Base-by-base conservation (phyloP, 2,113 vertebrate species). In the Hypanus sabinus region DNA sequence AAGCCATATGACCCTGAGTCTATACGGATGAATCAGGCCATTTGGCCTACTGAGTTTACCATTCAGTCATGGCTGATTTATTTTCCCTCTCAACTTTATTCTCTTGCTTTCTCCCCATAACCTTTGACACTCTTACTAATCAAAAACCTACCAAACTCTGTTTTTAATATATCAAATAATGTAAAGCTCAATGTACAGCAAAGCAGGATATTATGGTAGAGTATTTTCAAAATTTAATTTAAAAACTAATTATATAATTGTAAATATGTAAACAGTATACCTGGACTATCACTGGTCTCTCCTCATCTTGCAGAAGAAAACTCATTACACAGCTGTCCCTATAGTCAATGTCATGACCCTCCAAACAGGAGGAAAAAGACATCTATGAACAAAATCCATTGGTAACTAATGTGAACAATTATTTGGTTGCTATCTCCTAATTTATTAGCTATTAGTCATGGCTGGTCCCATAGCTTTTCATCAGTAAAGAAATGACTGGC, bases 391-490 rank as follows among this genome's bases (percentile, higher is more conserved):
- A 68, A 65, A 90, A 33, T 90, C 60, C n/a, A 90, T 90, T 33
- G 9, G 85, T 90, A 65, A 90, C 60, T 30, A 62, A 90, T 90
- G 60, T 62, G 57, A 65, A 65, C n/a, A 65, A 90, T 90, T 90
- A 90, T 90, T 90, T 90, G 85, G 57, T 90, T 90, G 85, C 60
- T 62, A 90, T 65, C 30, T 90, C 57, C 30, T 90, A 90, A 90
- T 90, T 90, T 90, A 68, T 90, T 90, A 90, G 60, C n/a, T 60
- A 90, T 90, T 90, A 65, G 85, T 90, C 85, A 90, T 90, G 85
- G 85, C 60, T 90, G 57, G 60, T 33, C 85, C 55, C 60, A 33
- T 18, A 65, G 30, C 65, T 65, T 65, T 65, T 68, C 57, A 90
- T 90, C 33, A 90, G 60, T 65, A 18, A 87, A 87, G 62, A 65